Conservation (phyloP, 2,888 invertebrate species). For the Zaprionus bogoriensis region DNA sequence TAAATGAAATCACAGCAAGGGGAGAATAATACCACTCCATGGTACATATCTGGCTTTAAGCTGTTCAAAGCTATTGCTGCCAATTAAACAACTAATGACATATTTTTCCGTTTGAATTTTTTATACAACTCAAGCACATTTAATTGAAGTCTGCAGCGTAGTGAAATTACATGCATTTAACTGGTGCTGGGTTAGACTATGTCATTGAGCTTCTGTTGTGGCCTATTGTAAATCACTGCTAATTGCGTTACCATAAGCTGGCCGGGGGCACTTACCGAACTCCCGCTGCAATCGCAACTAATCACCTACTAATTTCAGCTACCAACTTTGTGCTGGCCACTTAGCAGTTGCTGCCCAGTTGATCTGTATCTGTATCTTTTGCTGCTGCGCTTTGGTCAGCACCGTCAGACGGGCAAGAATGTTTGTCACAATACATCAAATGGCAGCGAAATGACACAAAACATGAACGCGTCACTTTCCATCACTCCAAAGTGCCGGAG, state of each 20-base stretch:
- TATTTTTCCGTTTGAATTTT: no score
- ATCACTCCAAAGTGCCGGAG: slow-evolving; percentile 80
- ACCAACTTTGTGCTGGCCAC: slow-evolving; percentile 18
- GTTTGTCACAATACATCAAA: slow-evolving; percentile 82
- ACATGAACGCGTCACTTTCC: slow-evolving; percentile 82
- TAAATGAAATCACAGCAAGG: not conserved
- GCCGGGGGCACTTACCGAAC: slow-evolving; percentile 34
- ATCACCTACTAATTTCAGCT: slow-evolving; percentile 54
- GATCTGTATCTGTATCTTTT: slow-evolving; percentile 21
- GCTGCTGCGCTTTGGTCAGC: not conserved
- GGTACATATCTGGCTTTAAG: not conserved
- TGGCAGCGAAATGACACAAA: slow-evolving; percentile 80
- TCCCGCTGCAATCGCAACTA: slow-evolving; percentile 34
- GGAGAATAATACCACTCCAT: not conserved
- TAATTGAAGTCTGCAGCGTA: no score
- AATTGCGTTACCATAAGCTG: slow-evolving; percentile 11
- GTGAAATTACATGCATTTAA: no score
- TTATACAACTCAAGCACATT: no score
- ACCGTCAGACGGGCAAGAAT: slow-evolving; percentile 55
- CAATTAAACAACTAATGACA: no score
- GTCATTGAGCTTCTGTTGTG: no score
- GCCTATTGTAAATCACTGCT: no score
- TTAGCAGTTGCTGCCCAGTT: slow-evolving; percentile 25
- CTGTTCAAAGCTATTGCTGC: no score
- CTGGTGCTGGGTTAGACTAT: no score